Percentiles rank a stretch among this genome's conserved stretches.
Conservation (phyloP, 2,797 vertebrate species). For the Rhinatrema bivittatum region DNA sequence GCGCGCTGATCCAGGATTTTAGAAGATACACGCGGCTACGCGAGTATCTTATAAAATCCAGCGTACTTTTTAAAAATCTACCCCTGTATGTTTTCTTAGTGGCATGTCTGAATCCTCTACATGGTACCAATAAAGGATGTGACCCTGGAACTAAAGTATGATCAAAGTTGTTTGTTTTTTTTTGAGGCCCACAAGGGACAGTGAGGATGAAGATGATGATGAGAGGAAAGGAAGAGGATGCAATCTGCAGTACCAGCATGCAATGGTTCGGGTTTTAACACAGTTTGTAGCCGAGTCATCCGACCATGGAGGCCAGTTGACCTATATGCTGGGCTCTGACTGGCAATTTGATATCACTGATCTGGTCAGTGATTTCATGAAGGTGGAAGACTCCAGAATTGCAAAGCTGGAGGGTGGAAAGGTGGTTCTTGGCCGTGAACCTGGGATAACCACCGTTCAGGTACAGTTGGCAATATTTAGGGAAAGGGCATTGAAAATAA, state of each 20-base stretch:
- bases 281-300: conserved; percentile 84
- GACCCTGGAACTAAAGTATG: not conserved
- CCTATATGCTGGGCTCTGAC: conserved; percentile 81
- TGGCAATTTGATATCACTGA: conserved; percentile 95
- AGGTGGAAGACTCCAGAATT: conserved; percentile 81
- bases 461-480: conserved; percentile 51
- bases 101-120: too few relatives aligned
- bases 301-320: conserved; percentile 67
- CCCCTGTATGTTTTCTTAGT: too few relatives aligned
- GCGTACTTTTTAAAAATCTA: too few relatives aligned
- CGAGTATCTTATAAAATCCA: too few relatives aligned
- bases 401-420: conserved; percentile 76
- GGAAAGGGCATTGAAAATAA: too few relatives aligned
- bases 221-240: conserved; percentile 86
- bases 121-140: too few relatives aligned
- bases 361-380: conserved; percentile 81
- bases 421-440: conserved; percentile 76
- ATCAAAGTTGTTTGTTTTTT: not conserved
- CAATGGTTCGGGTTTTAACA: conserved; percentile 82
- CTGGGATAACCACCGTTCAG: conserved; percentile 89
- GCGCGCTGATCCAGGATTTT: too few relatives aligned
- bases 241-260: conserved; percentile 85
- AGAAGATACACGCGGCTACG: too few relatives aligned
- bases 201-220: conserved; percentile 93
- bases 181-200: conserved; percentile 85